Evolutionary conservation across 2,113 vertebrate species (phyloP).

Genomic region (Triplophysa siluroides): DNA sequence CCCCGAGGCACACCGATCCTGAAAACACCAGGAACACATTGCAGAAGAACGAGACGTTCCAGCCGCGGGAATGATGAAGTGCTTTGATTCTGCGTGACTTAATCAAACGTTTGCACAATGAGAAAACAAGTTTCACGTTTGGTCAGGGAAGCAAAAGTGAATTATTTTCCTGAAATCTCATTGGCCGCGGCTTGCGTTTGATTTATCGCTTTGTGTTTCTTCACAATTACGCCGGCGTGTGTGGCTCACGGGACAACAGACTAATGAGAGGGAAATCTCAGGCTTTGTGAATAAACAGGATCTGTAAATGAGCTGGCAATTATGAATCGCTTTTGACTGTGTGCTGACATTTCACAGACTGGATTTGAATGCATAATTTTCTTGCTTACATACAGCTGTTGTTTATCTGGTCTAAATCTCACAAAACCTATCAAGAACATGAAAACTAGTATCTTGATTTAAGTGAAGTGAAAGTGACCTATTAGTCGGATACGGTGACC

Average conservation of each 20-base stretch:
- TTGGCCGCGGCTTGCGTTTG: not conserved
- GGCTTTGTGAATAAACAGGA: conserved; percentile 60
- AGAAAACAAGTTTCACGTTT: not conserved
- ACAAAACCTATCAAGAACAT: not conserved
- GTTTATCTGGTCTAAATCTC: conserved; percentile 2
- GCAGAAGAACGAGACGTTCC: not conserved
- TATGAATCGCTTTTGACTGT: conserved; percentile 51
- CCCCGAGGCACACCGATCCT: too few species aligned
- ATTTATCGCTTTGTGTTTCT: conserved; percentile 62
- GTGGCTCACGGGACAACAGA: conserved; percentile 43
- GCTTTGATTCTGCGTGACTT: conserved; percentile 17
- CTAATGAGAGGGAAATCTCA: conserved; percentile 56
- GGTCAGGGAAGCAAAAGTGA: not conserved
- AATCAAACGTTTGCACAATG: conserved; percentile 14
- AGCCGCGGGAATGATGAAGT: conserved; percentile 24
- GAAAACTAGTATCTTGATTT: not conserved
- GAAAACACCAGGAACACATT: not conserved
- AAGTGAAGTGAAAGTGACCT: too few species aligned
- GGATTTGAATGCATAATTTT: conserved; percentile 38
- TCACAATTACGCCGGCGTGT: conserved; percentile 52
- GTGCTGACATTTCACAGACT: conserved; percentile 52
- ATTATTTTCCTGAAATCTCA: conserved; percentile 23
- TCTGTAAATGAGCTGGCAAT: conserved; percentile 64
- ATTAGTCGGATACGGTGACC: too few species aligned
- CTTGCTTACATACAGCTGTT: conserved; percentile 43